Base-by-base conservation (phyloP, 2,888 invertebrate genomes). In the Iselma pallidipennis region DNA sequence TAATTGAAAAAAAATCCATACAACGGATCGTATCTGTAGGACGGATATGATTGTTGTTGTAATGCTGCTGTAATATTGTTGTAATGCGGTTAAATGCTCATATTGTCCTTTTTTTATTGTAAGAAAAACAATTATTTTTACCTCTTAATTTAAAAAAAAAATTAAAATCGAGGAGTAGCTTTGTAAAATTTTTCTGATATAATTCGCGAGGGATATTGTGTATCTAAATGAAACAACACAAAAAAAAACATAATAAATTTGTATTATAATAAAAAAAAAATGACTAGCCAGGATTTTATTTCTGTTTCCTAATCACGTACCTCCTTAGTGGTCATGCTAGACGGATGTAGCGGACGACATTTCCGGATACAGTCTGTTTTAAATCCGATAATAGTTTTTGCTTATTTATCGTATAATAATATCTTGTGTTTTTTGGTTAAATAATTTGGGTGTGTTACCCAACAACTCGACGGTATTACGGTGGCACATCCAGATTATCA, bases 151-250 rank as follows among this genome's bases (percentile, higher is more conserved):
- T 71, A 45, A 45, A n/a, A 23, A 45, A 45, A 45, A 26, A 26
- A 26, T 54, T 67, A 73, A 71, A 71, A 74, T 70, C 72, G 75
- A 74, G 72, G 75, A 85, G 85, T 87, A 87, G 87, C 87, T 87
- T 87, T 87, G 86, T 87, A 87, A 87, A 87, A 71, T 86, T 87
- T 86, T 86, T 86, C 86, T 86, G 85, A 76, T 76, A 77, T 80
- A 76, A 86, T 86, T 86, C 86, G 87, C 87, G 85, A 87, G 86
- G 87, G 80, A 87, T 86, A 86, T 87, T 88, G 88, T 88, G 87
- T 87, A 87, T 86, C 85, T 85, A 85, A 79, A 77, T 86, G 84
- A 85, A 75, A 72, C 85, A 85, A 85, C 84, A 23, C 21, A 45
- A 23, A 45, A 23, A 45, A 21, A 42, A 80, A 76, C 78, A 78